Evolutionary conservation across 2,113 vertebrate genomes (phyloP), one percentile per base, ranked within the genome.

Genomic region (Phylloscopus trochiloides): DNA sequence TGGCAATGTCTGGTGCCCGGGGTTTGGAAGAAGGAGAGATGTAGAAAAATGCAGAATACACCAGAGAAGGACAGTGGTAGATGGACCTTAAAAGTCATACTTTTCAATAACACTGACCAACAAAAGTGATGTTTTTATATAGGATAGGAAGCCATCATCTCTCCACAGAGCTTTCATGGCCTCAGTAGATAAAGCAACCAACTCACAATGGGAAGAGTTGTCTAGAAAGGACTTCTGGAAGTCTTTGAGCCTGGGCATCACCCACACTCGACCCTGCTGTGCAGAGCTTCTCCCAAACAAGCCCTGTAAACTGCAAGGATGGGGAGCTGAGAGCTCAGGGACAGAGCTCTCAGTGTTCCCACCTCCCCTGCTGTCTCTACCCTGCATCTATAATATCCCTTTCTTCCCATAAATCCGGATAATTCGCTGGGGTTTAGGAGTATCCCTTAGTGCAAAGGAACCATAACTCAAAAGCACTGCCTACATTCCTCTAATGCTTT

Each of bases 401-500:
- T 86, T 89, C 43, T 90, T 67, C 75, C 68, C 65, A 55, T 76
- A 88, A 95, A 93, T 93, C 92, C 71, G 9, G 9, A 6, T 45
- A 86, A 88, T 80, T 88, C 51, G 29, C 88, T 18, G 36, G 43
- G 61, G 72, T 86, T 91, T 77, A 80, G 24, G 78, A 88, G 67
- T 19, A 94, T 94, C 93, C 79, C 90, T 77, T 16, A 80, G 90
- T 67, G 90, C 86, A 83, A 90, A 83, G 83, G 92, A 90, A 88
- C 82, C 79, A 47, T 90, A 92, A 86, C 85, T 92, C 90, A 95
- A 73, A 73, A 90, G 59, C 59, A 55, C 76, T 72, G 92, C 70
- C 82, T 83, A 40, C 82, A 71, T 95, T 96, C 92, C 70, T 93
- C 81, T 65, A 92, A 91, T 79, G 91, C 92, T 90, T 93, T 93